These are phyloP conservation scores for Priocnemis perturbator DNA, from an alignment of 2,888 invertebrate genomes.

Conservation along the genomic window DNA sequence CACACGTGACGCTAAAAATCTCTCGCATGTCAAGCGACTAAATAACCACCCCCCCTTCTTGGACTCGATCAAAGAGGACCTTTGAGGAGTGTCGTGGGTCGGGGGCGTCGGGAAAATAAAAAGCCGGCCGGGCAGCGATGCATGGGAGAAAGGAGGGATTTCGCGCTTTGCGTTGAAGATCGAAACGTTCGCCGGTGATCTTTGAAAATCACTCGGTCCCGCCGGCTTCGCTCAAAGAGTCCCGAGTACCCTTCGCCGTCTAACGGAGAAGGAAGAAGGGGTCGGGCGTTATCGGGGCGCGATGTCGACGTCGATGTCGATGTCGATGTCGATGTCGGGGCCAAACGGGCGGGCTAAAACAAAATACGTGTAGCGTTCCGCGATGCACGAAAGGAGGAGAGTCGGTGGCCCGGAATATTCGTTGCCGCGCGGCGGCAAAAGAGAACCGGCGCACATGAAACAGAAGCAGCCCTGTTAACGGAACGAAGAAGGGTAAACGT, in stretches of 20 bases:
- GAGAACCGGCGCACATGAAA: too few species aligned
- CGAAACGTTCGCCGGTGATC: too few species aligned
- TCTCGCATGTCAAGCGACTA: too few species aligned
- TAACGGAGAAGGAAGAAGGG: constrained; percentile 14
- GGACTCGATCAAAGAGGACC: too few species aligned
- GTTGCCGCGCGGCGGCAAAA: constrained; percentile 3
- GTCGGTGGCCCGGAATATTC: constrained; percentile 32
- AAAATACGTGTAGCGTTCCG: constrained; percentile 53
- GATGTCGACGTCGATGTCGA: too few species aligned
- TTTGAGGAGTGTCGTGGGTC: too few species aligned
- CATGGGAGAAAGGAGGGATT: too few species aligned
- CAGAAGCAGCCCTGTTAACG: constrained; percentile 3
- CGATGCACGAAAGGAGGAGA: constrained; percentile 33
- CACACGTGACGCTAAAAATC: too few species aligned
- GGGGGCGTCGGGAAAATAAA: too few species aligned
- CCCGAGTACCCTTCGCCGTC: not conserved
- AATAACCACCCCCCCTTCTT: too few species aligned
- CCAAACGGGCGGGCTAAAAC: constrained; percentile 42
- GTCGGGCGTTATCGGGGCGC: constrained; percentile 1
- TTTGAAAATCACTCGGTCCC: not conserved
- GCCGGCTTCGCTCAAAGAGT: constrained; percentile 24
- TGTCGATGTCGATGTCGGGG: constrained; percentile 23
- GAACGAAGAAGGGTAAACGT: constrained; percentile 17
- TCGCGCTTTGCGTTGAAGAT: not conserved
- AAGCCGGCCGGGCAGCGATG: too few species aligned